Base-by-base conservation (phyloP, 2,113 vertebrate species). In the Fukomys damarensis region DNA sequence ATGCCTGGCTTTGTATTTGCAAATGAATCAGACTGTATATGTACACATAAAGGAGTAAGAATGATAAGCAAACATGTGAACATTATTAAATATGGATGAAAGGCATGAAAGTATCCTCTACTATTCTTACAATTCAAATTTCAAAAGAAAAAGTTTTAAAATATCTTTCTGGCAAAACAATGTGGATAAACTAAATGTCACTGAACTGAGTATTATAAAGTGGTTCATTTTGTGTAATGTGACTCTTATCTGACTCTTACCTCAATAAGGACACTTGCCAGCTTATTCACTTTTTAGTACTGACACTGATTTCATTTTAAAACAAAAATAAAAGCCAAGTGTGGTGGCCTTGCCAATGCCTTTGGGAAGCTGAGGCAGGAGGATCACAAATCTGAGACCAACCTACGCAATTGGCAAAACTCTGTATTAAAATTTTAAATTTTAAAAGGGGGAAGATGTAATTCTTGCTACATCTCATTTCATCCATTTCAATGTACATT, bases 211-310 rank as follows among this genome's bases (percentile, higher is more conserved):
- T 8, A 97, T 11, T 79, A 43, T 61, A 92, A 95, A 92, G 86
- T 30, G 5, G 41, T 81, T 90, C 61, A 72, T 52, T 92, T 91
- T 68, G 59, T 63, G 28, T 35, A 85, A 68, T 52, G 4, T 68
- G 54, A 86, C 28, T 72, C 28, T 82, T 70, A 86, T 8, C 24
- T 68, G 54, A 86, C 28, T 72, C 28, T 82, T 70, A 86, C 11
- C 24, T 30, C 26, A 84, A n/a, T 81, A 96, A 95, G 24, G 83
- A 79, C 63, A 97, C 14, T 80, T 72, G 92, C 43, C 86, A 97
- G 89, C 11, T 65, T 96, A 93, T 72, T 93, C 97, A 91, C 43
- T 79, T 95, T 74, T 87, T 65, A 96, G 72, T 76, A 76, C 43
- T 76, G 84, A 94, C 41, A 87, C 49, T 26, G 5, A 58, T 87